A percentile compares a stretch with the other conserved stretches of the same genome.
These are phyloP conservation scores for Macrosiphum euphorbiae DNA, from an alignment of 2,888 invertebrate species.

Conservation along the genomic window DNA sequence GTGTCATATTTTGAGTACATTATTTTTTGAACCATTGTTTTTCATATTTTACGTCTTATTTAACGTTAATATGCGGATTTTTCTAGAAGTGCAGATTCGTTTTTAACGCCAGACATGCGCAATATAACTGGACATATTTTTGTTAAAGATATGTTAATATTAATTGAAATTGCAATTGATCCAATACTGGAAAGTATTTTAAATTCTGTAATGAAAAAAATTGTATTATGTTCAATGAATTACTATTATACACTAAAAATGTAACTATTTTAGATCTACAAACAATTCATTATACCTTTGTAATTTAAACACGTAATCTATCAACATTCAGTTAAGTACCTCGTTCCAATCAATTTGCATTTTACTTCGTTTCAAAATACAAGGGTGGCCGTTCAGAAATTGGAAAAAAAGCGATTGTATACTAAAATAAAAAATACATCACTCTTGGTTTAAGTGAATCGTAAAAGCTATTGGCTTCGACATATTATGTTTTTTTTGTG, in stretches of 20 bases:
- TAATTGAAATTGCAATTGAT: background rate
- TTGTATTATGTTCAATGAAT: background rate
- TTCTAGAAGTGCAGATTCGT: background rate
- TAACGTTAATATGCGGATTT: background rate
- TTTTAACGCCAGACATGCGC: background rate
- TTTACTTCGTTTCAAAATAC: background rate
- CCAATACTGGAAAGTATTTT: background rate
- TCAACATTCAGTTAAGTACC: background rate
- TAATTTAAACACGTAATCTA: background rate
- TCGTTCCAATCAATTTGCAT: background rate
- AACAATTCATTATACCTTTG: background rate
- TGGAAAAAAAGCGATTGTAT: background rate
- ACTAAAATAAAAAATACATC: background rate
- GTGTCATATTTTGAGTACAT: background rate
- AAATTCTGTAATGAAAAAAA: background rate
- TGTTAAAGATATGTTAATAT: background rate
- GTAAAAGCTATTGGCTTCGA: background rate
- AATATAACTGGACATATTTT: background rate
- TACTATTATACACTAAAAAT: background rate
- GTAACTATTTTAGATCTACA: background rate
- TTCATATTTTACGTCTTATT: background rate
- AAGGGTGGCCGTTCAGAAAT: background rate
- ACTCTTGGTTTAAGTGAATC: background rate
- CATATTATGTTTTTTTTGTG: background rate
- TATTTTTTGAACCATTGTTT: background rate